Evolutionary conservation across 1,140 invertebrate species (phyloP).

Genomic region (Drosophila truncata): DNA sequence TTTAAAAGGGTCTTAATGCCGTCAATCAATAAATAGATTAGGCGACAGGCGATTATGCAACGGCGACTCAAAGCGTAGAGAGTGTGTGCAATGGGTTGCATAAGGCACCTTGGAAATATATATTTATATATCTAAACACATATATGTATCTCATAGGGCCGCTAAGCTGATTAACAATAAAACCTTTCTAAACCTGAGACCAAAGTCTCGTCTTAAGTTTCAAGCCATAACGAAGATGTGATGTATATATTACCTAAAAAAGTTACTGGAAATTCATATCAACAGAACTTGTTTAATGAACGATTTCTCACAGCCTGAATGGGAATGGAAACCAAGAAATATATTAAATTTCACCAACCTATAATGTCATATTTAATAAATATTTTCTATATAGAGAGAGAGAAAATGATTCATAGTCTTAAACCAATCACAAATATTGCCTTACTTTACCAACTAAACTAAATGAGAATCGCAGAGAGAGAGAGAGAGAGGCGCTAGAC

Average conservation of each 20-base stretch:
- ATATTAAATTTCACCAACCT: background rate
- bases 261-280: background rate
- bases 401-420: no score
- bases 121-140: background rate
- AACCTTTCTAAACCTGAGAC: background rate
- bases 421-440: conserved; percentile 36
- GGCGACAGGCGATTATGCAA: conserved; percentile 43
- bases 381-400: background rate
- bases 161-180: conserved; percentile 36
- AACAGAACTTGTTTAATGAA: background rate
- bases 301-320: background rate
- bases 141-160: conserved; percentile 7
- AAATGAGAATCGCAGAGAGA: conserved; percentile 14
- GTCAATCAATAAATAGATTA: conserved; percentile 45
- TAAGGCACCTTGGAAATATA: conserved; percentile 15
- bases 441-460: conserved; percentile 29
- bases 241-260: conserved; percentile 15
- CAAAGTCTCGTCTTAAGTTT: conserved; percentile 1
- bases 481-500: background rate
- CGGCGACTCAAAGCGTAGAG: conserved; percentile 15
- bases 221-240: conserved; percentile 2
- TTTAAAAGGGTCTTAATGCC: conserved; percentile 39
- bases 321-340: background rate
- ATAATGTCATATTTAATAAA: background rate
- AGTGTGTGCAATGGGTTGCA: conserved; percentile 17